Percentiles rank a stretch among this genome's conserved stretches.
Conservation (phyloP, 2,888 invertebrate genomes). For the Eubasilissa splendida region DNA sequence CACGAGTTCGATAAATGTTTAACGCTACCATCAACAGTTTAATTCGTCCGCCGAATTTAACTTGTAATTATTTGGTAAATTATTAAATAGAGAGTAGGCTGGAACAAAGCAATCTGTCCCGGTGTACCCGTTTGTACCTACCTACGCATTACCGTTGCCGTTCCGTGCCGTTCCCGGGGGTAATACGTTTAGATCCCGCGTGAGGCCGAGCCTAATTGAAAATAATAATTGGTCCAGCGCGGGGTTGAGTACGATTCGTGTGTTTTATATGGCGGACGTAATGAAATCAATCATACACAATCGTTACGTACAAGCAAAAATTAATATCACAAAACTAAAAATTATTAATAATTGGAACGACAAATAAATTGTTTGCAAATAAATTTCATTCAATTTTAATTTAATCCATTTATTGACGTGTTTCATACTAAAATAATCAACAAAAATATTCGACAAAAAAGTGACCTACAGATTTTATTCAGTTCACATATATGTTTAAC, state of each 20-base stretch:
- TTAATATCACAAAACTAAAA: no score
- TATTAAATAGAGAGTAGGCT: background rate
- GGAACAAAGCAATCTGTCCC: constrained; percentile 14
- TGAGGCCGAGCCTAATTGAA: constrained; percentile 15
- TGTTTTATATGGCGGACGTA: background rate
- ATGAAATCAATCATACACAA: no score
- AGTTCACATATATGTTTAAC: no score
- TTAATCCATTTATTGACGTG: no score
- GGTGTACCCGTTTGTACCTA: background rate
- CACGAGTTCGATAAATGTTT: background rate
- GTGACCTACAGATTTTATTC: no score
- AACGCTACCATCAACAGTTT: constrained; percentile 2
- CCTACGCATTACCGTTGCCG: constrained; percentile 3
- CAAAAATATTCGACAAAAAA: no score
- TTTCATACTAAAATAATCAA: no score
- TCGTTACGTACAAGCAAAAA: no score
- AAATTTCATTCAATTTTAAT: no score
- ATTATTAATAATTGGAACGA: no score
- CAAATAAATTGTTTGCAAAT: no score
- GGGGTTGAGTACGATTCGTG: background rate
- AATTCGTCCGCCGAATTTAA: constrained; percentile 14
- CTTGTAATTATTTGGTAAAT: constrained; percentile 24
- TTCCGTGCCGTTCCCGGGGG: background rate
- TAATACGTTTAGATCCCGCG: constrained; percentile 3
- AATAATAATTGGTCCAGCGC: constrained; percentile 13